Percentiles rank a stretch among this genome's conserved stretches.
Evolutionary conservation across 2,888 invertebrate species (phyloP).

Genomic region (Mythimna pallens): DNA sequence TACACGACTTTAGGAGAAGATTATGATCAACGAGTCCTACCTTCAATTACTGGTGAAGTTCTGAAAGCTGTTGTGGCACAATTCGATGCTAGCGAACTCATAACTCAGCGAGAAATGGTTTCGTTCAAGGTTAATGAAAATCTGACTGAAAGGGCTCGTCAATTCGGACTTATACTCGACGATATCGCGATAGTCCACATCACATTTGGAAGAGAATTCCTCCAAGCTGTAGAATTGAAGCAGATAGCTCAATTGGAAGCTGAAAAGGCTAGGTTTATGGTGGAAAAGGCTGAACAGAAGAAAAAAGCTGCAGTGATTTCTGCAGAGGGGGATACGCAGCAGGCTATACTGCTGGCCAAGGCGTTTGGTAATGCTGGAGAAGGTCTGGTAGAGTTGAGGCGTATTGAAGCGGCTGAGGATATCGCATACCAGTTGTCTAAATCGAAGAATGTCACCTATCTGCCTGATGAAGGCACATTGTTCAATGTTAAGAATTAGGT

Average conservation of each 20-base stretch:
- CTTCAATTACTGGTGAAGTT: constrained; percentile 99
- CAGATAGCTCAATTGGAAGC: constrained; percentile 99
- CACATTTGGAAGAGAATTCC: constrained; percentile 93
- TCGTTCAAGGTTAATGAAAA: constrained; percentile 59
- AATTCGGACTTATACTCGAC: constrained; percentile 59
- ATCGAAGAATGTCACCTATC: constrained; percentile 96
- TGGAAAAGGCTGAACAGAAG: constrained; percentile 98
- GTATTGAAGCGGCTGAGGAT: constrained; percentile 99
- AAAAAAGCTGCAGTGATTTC: constrained; percentile 96
- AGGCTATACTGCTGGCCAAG: constrained; percentile 96
- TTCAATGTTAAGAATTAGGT: constrained; percentile 84
- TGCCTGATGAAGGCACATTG: constrained; percentile 94
- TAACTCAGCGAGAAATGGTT: constrained; percentile 97
- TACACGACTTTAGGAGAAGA: constrained; percentile 97
- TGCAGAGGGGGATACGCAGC: constrained; percentile 98
- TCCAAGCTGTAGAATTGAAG: constrained; percentile 98
- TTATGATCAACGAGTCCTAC: constrained; percentile 98
- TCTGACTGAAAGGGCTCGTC: constrained; percentile 57
- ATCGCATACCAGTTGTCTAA: constrained; percentile 97
- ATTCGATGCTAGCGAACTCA: constrained; percentile 98
- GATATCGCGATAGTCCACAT: constrained; percentile 61
- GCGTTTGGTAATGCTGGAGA: constrained; percentile 97
- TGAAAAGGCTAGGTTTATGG: constrained; percentile 97
- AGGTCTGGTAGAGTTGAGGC: constrained; percentile 97
- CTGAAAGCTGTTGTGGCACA: constrained; percentile 98